A percentile compares a stretch with the other conserved stretches of the same genome.
Evolutionary conservation across 2,113 vertebrate species (phyloP).

Genomic region (Nyctereutes procyonoides): DNA sequence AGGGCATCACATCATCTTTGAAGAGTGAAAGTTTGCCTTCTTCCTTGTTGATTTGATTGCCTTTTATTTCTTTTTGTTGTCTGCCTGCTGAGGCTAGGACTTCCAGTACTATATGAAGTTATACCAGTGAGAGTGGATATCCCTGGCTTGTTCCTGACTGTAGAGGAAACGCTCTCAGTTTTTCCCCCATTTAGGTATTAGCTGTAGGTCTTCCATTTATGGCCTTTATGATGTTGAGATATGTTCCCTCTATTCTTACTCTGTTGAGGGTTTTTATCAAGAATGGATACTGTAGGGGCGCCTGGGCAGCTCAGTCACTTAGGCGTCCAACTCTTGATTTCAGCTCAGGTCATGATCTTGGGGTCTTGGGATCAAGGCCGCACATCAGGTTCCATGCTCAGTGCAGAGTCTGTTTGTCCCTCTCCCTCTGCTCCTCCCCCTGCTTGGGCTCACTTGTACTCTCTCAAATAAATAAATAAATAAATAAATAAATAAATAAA

Average conservation of each 20-base stretch:
- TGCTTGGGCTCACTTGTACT: background rate
- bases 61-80: background rate
- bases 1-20: background rate
- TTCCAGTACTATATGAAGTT: background rate
- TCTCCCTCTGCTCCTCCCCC: background rate
- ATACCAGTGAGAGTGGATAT: background rate
- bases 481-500: background rate
- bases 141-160: background rate
- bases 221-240: background rate
- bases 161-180: background rate
- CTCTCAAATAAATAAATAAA: background rate
- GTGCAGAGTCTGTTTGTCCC: background rate
- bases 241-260: background rate
- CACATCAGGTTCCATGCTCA: no score
- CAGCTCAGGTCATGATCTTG: no score
- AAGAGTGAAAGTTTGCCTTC: background rate
- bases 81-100: background rate
- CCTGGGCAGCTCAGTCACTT: no score
- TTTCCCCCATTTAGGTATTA: background rate
- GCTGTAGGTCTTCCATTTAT: background rate
- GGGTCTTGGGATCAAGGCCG: no score
- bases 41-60: background rate
- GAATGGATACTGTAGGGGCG: background rate
- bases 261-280: background rate
- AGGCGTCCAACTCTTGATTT: no score